Conservation (phyloP, 2,888 invertebrate genomes). For the Drosophila mulleri region DNA sequence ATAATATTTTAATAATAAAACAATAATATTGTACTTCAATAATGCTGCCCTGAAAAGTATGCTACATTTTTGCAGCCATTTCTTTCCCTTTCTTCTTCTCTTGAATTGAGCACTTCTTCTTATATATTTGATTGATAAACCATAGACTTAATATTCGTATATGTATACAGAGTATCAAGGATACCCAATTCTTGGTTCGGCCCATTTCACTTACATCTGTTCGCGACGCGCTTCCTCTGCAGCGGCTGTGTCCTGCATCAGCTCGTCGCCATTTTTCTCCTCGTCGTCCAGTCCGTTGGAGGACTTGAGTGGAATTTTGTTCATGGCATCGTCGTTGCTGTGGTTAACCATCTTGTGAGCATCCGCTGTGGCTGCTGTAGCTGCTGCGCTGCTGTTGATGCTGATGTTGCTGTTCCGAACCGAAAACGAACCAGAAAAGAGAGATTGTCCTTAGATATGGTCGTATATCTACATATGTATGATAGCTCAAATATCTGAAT, state of each 20-base stretch:
- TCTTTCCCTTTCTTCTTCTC: too few relatives aligned
- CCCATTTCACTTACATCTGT: slow-evolving; percentile 67
- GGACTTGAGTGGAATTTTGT: slow-evolving; percentile 82
- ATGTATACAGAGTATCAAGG: too few relatives aligned
- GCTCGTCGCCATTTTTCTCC: slow-evolving; percentile 82
- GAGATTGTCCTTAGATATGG: neutral
- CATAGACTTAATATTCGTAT: too few relatives aligned
- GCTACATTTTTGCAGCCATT: too few relatives aligned
- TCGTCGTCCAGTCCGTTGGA: slow-evolving; percentile 79
- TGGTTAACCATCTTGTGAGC: slow-evolving; percentile 83
- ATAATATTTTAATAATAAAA: too few relatives aligned
- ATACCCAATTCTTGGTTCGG: neutral
- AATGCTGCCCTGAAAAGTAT: too few relatives aligned
- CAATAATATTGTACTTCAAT: too few relatives aligned
- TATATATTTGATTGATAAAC: too few relatives aligned
- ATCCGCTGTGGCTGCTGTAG: slow-evolving; percentile 67
- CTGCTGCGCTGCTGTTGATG: slow-evolving; percentile 31
- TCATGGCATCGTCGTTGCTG: slow-evolving; percentile 82
- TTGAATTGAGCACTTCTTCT: too few relatives aligned
- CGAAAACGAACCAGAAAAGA: neutral
- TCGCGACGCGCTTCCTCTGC: slow-evolving; percentile 82
- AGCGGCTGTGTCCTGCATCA: slow-evolving; percentile 78
- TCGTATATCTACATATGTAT: too few relatives aligned
- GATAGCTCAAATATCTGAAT: neutral
- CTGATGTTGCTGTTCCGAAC: slow-evolving; percentile 7